Conservation (phyloP, 1,140 invertebrate species). For the Hermetia illucens region DNA sequence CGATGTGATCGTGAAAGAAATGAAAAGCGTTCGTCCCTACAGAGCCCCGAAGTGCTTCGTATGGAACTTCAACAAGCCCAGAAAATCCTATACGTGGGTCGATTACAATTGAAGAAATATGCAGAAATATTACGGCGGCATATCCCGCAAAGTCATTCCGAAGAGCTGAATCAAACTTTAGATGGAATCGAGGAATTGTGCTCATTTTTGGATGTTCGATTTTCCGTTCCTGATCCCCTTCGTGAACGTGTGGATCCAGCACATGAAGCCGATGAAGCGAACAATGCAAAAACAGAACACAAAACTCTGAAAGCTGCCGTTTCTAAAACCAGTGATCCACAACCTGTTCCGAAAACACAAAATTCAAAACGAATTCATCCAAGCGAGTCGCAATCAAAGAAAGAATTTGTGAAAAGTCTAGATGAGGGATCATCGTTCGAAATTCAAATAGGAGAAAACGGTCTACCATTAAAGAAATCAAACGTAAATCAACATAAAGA, state of each 20-base stretch:
- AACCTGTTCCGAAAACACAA: neutral
- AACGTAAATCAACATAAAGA: conserved; percentile 5
- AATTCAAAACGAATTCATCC: neutral
- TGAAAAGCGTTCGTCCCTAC: neutral
- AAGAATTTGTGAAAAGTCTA: no score
- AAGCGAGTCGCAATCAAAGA: no score
- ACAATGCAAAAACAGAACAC: neutral
- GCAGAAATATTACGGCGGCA: conserved; percentile 21
- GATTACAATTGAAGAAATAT: conserved; percentile 29
- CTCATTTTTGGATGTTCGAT: conserved; percentile 22
- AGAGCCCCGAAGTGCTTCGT: conserved; percentile 30
- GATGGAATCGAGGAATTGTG: conserved; percentile 33
- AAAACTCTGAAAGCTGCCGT: neutral
- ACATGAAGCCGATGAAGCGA: conserved; percentile 22
- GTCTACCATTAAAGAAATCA: no score
- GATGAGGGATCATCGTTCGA: no score
- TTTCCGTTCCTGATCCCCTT: conserved; percentile 15
- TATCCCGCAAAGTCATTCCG: conserved; percentile 14
- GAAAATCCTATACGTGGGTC: conserved; percentile 28
- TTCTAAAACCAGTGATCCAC: neutral
- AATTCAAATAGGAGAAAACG: no score
- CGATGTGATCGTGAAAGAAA: no score
- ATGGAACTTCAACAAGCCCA: conserved; percentile 30
- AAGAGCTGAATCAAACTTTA: conserved; percentile 24
- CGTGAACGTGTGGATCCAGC: conserved; percentile 23